Evolutionary conservation across 2,113 vertebrate genomes (phyloP).

Genomic region (Pterocles gutturalis): DNA sequence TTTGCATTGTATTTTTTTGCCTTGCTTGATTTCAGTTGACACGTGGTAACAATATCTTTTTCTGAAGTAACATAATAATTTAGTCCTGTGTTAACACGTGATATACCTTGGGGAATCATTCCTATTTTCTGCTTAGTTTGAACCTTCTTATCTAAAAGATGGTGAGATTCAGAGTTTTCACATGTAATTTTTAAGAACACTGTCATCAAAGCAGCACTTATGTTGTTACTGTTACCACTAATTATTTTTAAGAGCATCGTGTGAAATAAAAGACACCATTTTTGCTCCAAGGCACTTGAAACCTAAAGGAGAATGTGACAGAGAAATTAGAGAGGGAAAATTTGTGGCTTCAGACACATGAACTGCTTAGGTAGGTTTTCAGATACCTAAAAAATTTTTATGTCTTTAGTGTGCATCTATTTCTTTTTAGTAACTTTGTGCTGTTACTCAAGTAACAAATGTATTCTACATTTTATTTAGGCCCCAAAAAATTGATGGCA

Average conservation of each 20-base stretch:
- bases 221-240: not conserved
- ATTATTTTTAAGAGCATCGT: not conserved
- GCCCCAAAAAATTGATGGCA: not conserved
- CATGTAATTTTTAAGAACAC: not conserved
- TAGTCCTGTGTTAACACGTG: not conserved
- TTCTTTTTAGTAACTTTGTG: not conserved
- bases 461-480: not conserved
- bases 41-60: not conserved
- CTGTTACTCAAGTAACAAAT: not conserved
- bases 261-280: not conserved
- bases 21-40: not conserved
- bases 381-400: not conserved
- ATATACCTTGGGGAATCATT: not conserved
- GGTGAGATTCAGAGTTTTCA: not conserved
- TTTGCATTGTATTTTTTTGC: not conserved
- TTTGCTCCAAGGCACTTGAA: not conserved
- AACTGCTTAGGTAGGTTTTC: not conserved
- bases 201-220: not conserved
- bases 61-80: not conserved
- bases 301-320: not conserved
- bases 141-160: not conserved
- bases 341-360: not conserved
- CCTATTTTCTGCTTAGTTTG: not conserved
- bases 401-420: not conserved
- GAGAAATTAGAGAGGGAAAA: not conserved